A percentile compares a stretch with the other conserved stretches of the same genome.
Evolutionary conservation across 1,140 invertebrate species (phyloP).

Genomic region (Laodelphax striatellus): DNA sequence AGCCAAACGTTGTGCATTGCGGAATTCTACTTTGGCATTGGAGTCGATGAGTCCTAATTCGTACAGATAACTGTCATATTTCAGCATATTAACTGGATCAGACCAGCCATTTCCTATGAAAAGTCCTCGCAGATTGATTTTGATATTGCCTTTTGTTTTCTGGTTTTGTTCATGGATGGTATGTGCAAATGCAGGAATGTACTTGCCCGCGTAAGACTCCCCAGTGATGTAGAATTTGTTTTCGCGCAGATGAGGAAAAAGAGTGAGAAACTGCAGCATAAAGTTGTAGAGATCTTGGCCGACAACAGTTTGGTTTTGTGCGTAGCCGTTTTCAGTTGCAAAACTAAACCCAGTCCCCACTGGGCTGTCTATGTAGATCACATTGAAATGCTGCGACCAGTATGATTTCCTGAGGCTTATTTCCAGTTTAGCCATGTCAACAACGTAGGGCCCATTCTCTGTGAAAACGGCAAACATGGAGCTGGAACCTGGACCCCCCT

Average conservation of each 20-base stretch:
- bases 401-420: constrained; percentile 1
- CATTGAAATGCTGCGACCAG: constrained; percentile 10
- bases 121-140: constrained; percentile 50
- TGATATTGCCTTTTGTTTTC: constrained; percentile 37
- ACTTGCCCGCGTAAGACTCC: too few relatives aligned
- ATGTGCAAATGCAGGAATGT: too few relatives aligned
- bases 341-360: constrained; percentile 43
- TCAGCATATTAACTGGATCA: constrained; percentile 63
- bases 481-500: constrained; percentile 58
- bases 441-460: constrained; percentile 37
- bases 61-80: constrained; percentile 70
- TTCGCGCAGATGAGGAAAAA: too few relatives aligned
- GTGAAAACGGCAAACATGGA: constrained; percentile 61
- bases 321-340: constrained; percentile 52
- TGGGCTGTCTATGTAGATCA: constrained; percentile 67
- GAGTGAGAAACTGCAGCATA: too few relatives aligned
- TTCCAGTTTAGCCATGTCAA: constrained; percentile 28
- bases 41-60: constrained; percentile 45
- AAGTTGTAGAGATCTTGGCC: constrained; percentile 11
- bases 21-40: constrained; percentile 26
- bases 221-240: too few relatives aligned
- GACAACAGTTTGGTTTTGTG: constrained; percentile 46
- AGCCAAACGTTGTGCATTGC: constrained; percentile 1
- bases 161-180: constrained; percentile 60
- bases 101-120: constrained; percentile 77